These are phyloP conservation scores for Trichosurus vulpecula DNA, from an alignment of 2,797 vertebrate genomes.

Conservation along the genomic window DNA sequence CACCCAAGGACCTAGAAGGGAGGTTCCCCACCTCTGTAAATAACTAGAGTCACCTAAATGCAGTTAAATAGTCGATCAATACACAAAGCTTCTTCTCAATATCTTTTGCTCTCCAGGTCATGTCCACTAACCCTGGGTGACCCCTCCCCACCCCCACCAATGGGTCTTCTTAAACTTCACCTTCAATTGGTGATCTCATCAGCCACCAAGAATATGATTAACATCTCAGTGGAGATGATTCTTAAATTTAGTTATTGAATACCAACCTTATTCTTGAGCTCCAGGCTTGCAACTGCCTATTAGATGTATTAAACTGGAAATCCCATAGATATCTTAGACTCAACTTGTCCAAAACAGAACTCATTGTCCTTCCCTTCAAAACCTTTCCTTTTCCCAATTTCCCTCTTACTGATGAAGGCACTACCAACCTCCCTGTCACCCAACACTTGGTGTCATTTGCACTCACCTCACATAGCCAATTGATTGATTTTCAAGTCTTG, in stretches of 20 bases:
- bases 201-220: neutral
- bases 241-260: neutral
- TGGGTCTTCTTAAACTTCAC: neutral
- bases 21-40: no score
- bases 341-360: neutral
- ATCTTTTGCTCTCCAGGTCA: neutral
- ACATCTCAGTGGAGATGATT: neutral
- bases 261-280: neutral
- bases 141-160: no score
- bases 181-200: neutral
- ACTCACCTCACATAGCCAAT: neutral
- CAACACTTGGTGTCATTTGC: neutral
- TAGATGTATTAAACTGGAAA: neutral
- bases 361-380: neutral
- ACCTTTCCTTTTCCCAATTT: neutral
- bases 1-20: no score
- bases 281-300: neutral
- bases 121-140: no score
- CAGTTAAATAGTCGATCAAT: neutral
- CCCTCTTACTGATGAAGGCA: neutral
- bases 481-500: neutral
- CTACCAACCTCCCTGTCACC: neutral
- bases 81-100: neutral
- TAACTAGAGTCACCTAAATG: neutral
- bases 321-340: neutral